phyloP scores from a whole-genome alignment of 1,140 invertebrate species.

The Parasteatoda tepidariorum region DNA sequence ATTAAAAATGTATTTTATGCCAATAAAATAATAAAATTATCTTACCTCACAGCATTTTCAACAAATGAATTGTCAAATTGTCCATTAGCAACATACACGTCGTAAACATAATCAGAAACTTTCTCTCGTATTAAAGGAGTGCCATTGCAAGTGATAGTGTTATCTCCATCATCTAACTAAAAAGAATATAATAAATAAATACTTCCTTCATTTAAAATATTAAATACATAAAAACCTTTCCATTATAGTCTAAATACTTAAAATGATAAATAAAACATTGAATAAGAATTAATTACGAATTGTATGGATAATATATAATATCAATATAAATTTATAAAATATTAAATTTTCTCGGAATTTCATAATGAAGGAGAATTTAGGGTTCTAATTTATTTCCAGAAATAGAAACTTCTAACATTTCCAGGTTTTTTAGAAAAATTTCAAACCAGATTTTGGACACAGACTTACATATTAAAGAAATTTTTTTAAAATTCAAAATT shows the following conservation, averaged over 20 bases:
- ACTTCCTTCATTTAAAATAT: not conserved
- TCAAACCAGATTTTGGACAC: too few relatives aligned
- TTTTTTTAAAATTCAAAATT: too few relatives aligned
- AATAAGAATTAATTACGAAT: too few relatives aligned
- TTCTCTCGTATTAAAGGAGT: conserved; percentile 33
- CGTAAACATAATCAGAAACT: conserved; percentile 35
- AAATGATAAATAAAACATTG: too few relatives aligned
- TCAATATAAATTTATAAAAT: too few relatives aligned
- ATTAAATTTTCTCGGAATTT: too few relatives aligned
- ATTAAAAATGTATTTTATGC: not conserved
- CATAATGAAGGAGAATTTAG: too few relatives aligned
- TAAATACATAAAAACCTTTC: not conserved
- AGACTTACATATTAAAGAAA: too few relatives aligned
- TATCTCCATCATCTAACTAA: conserved; percentile 18
- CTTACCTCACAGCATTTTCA: conserved; percentile 35
- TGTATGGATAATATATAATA: too few relatives aligned
- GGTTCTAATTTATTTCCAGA: too few relatives aligned
- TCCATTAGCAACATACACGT: conserved; percentile 41
- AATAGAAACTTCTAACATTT: too few relatives aligned
- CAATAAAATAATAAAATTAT: not conserved
- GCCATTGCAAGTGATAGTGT: conserved; percentile 33
- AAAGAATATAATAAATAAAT: not conserved
- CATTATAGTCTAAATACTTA: not conserved
- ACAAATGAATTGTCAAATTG: conserved; percentile 32
- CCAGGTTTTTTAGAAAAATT: too few relatives aligned